Conservation (phyloP, 1,140 invertebrate species). For the Aphelenchoides fujianensis region DNA sequence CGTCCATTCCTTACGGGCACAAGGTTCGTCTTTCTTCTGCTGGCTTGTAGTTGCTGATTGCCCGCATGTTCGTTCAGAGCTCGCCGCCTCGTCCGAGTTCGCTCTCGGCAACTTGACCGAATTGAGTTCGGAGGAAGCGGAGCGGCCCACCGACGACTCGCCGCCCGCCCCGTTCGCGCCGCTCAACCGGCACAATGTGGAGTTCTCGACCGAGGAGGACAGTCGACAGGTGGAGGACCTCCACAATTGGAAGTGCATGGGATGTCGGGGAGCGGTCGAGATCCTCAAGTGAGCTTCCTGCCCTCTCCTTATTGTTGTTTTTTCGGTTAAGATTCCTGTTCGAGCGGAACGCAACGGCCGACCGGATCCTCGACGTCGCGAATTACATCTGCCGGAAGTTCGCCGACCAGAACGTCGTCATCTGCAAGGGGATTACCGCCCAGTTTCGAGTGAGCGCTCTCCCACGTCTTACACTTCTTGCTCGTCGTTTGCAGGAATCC, state of each 20-base stretch:
- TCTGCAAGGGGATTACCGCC: conserved; percentile 49
- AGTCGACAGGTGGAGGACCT: not conserved
- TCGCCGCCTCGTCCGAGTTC: not conserved
- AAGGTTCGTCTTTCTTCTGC: not conserved
- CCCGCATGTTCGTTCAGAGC: too few species aligned
- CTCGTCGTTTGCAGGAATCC: conserved; percentile 26
- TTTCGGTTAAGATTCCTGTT: conserved; percentile 24
- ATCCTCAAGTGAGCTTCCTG: conserved; percentile 20
- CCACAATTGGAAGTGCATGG: conserved; percentile 34
- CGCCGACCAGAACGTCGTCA: conserved; percentile 36
- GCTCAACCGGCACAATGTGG: not conserved
- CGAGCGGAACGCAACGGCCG: conserved; percentile 31
- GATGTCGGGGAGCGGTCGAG: conserved; percentile 26
- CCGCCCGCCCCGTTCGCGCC: too few species aligned
- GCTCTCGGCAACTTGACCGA: not conserved
- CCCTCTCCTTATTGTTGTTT: not conserved
- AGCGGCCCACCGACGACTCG: too few species aligned
- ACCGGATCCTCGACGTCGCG: conserved; percentile 36
- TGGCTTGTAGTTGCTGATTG: not conserved
- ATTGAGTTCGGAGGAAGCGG: not conserved
- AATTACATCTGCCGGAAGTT: conserved; percentile 44
- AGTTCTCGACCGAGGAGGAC: conserved; percentile 8
- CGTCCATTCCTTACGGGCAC: not conserved
- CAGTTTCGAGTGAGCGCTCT: conserved; percentile 43
- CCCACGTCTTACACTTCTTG: conserved; percentile 11